phyloP scores from a whole-genome alignment of 2,797 vertebrate species.

The Paguma larvata region DNA sequence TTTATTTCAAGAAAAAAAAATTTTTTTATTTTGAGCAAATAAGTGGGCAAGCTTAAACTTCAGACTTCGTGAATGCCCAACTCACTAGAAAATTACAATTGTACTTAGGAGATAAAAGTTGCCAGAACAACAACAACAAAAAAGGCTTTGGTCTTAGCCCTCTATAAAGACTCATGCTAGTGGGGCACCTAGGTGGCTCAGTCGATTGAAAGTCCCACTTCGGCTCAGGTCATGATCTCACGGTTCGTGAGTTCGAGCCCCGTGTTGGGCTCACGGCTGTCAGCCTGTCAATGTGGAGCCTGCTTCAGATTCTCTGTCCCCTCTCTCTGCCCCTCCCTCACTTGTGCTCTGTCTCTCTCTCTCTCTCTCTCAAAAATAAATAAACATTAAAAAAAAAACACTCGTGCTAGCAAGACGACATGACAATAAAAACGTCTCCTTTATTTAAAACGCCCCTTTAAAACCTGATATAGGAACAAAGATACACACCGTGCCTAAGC shows the following conservation, averaged over 20 bases:
- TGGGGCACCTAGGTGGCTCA: too few relatives aligned
- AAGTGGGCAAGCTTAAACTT: conserved; percentile 6
- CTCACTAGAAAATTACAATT: conserved; percentile 20
- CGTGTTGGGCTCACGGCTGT: too few relatives aligned
- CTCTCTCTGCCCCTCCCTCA: too few relatives aligned
- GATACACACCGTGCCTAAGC: not conserved
- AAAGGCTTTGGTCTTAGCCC: not conserved
- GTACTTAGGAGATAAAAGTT: not conserved
- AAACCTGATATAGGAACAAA: not conserved
- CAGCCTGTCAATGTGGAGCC: too few relatives aligned
- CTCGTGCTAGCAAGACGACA: not conserved
- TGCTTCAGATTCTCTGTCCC: too few relatives aligned
- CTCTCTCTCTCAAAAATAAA: too few relatives aligned
- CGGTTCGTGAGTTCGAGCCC: too few relatives aligned
- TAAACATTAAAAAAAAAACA: too few relatives aligned
- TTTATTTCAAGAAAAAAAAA: not conserved
- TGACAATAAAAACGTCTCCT: not conserved
- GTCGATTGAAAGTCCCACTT: too few relatives aligned
- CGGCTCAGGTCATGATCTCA: too few relatives aligned
- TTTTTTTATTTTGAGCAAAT: conserved; percentile 3
- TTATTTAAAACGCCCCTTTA: conserved; percentile 21
- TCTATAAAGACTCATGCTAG: not conserved
- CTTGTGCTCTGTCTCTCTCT: too few relatives aligned
- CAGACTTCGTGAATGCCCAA: not conserved
- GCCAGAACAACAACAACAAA: not conserved